These are phyloP conservation scores for Pyrochroa serraticornis DNA, from an alignment of 2,888 invertebrate genomes.

Conservation along the genomic window DNA sequence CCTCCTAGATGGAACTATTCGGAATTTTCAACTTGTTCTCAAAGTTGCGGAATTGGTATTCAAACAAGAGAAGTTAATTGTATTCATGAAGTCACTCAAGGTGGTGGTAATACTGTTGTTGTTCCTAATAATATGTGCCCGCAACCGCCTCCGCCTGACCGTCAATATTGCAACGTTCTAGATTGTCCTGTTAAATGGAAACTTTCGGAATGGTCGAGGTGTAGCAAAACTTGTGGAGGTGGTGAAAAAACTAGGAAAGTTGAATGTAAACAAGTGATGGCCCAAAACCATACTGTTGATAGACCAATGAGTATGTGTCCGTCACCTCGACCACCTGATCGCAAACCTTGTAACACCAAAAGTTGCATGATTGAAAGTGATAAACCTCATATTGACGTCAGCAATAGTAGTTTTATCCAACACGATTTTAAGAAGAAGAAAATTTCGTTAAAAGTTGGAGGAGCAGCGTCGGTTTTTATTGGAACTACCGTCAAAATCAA, in stretches of 20 bases:
- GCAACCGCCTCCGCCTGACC: constrained; percentile 85
- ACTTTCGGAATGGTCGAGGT: constrained; percentile 87
- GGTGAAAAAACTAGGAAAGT: constrained; percentile 85
- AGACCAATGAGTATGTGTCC: constrained; percentile 78
- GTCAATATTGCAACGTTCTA: constrained; percentile 89
- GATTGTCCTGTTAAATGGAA: constrained; percentile 94
- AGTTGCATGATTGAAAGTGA: constrained; percentile 76
- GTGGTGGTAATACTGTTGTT: constrained; percentile 85
- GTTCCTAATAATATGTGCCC: constrained; percentile 95
- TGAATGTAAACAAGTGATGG: constrained; percentile 91
- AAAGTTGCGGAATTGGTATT: constrained; percentile 92
- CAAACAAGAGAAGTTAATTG: constrained; percentile 90
- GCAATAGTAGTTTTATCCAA: constrained; percentile 83
- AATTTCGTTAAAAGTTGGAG: constrained; percentile 87
- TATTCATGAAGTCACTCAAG: constrained; percentile 84
- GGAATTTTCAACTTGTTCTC: constrained; percentile 87
- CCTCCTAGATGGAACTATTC: constrained; percentile 94
- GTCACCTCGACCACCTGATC: constrained; percentile 74
- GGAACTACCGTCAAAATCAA: constrained; percentile 93
- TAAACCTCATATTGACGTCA: constrained; percentile 76
- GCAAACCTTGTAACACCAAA: constrained; percentile 85
- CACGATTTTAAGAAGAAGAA: constrained; percentile 81
- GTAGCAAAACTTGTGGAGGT: constrained; percentile 91
- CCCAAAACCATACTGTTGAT: constrained; percentile 87
- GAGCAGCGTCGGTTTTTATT: constrained; percentile 86